Evolutionary conservation across 2,888 invertebrate genomes (phyloP).

Genomic region (Tipula lateralis): DNA sequence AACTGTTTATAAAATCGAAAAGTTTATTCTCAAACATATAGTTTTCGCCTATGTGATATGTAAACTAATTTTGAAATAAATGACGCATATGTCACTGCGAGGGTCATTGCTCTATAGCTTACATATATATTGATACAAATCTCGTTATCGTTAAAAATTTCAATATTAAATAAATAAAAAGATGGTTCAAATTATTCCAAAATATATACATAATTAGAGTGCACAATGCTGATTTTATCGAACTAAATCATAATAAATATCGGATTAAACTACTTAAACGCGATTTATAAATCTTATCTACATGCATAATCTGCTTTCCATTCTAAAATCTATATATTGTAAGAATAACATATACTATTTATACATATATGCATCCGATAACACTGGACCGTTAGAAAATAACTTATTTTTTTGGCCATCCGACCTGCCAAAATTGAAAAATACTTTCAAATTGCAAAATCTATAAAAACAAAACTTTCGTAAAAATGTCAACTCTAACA

Average conservation of each 20-base stretch:
- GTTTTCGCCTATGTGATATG: too few relatives aligned
- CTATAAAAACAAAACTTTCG: not conserved
- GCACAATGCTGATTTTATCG: not conserved
- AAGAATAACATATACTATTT: not conserved
- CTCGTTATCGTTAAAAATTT: too few relatives aligned
- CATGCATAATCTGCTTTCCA: not conserved
- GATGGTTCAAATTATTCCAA: not conserved
- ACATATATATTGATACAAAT: too few relatives aligned
- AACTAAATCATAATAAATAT: not conserved
- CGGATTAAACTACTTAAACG: not conserved
- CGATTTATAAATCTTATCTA: too few relatives aligned
- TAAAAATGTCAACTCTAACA: not conserved
- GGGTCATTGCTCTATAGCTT: too few relatives aligned
- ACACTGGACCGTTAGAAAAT: not conserved
- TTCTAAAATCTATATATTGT: not conserved
- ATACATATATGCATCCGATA: not conserved
- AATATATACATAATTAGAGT: not conserved
- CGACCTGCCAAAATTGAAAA: not conserved
- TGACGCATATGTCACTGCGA: too few relatives aligned
- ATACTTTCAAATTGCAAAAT: not conserved
- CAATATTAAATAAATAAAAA: too few relatives aligned
- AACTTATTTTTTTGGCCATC: not conserved
- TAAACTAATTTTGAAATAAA: too few relatives aligned
- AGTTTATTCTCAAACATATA: too few relatives aligned
- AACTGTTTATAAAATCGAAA: too few relatives aligned